Base-by-base conservation (phyloP, 37 sponge, comb jelly and placozoan species). In the Oopsacas minuta region DNA sequence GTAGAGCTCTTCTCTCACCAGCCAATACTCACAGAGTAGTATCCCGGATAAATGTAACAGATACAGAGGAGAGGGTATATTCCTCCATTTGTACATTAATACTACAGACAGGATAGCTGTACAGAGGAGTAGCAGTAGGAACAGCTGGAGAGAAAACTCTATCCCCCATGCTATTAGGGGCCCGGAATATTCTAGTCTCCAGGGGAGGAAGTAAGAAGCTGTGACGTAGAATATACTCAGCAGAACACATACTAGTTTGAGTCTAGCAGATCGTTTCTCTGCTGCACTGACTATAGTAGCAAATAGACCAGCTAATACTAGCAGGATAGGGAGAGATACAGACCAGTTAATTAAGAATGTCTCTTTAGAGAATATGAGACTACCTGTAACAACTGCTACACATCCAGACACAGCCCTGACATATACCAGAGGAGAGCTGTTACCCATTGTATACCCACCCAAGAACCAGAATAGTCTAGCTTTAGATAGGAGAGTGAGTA, bases 21-120 rank as follows among this genome's bases (percentile, higher is more conserved):
- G 75, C 75, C 75, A 61, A 34, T 61, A 61, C 75, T 61, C 75
- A n/a, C 75, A 61, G 17, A 61, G 75, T 34, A 61, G 75, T 5
- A 61, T 3, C 7, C 75, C 75, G 20, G 17, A 61, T 5, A 61
- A 3, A n/a, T 61, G 75, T 34, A 61, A 34, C 75, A 61, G 75
- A 34, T 61, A 61, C 28, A 61, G 75, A 34, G 75, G 30, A n/a
- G 75, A n/a, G 75, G 75, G 75, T 3, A 61, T 10, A 5, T n/a
- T 3, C 22, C 30, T 61, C 75, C 75, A 61, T 3, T 34, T 3
- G 75, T 12, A 61, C 75, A 61, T 10, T 34, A 61, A 3, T 3
- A 61, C 17, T 3, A 34, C 75, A 12, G 75, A 61, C 20, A 61
- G 75, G 17, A 61, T 5, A 5, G 75, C 75, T 5, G 30, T n/a